These are phyloP conservation scores for Lithophane leautieri DNA, from an alignment of 2,888 invertebrate genomes.

Conservation along the genomic window DNA sequence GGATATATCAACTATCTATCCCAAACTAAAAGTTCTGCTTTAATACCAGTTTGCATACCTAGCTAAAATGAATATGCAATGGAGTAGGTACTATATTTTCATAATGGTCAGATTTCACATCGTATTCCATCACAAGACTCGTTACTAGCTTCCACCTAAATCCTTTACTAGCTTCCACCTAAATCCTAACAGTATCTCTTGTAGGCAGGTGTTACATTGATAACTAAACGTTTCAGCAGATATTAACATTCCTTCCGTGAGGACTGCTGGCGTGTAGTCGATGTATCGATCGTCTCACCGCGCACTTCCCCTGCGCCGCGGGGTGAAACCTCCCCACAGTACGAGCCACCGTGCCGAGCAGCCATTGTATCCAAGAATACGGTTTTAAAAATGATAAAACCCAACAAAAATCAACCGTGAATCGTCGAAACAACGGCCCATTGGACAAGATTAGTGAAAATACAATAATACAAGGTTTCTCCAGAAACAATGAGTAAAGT, in stretches of 20 bases:
- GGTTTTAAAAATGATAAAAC: conserved; percentile 78
- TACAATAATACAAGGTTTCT: conserved; percentile 40
- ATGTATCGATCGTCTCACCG: conserved; percentile 83
- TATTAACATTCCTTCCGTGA: conserved; percentile 59
- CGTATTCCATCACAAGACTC: background rate
- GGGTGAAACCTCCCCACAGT: conserved; percentile 68
- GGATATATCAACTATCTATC: background rate
- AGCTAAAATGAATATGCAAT: background rate
- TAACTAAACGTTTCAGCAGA: conserved; percentile 37
- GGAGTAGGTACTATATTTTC: background rate
- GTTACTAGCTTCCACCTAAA: background rate
- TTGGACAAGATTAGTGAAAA: conserved; percentile 61
- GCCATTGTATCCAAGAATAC: conserved; percentile 79
- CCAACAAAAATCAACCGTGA: conserved; percentile 67
- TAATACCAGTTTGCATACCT: background rate
- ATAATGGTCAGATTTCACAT: background rate
- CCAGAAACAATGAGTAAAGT: conserved; percentile 58
- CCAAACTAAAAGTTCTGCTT: conserved; percentile 11
- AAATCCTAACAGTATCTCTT: conserved; percentile 18
- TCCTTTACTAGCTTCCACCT: conserved; percentile 14
- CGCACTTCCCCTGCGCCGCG: conserved; percentile 81
- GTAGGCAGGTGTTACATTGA: conserved; percentile 41
- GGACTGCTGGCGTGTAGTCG: conserved; percentile 62
- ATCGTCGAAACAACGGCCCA: conserved; percentile 55
- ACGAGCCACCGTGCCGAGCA: conserved; percentile 74